Base-by-base conservation (phyloP, 2,888 invertebrate species). In the Tachina grossa region DNA sequence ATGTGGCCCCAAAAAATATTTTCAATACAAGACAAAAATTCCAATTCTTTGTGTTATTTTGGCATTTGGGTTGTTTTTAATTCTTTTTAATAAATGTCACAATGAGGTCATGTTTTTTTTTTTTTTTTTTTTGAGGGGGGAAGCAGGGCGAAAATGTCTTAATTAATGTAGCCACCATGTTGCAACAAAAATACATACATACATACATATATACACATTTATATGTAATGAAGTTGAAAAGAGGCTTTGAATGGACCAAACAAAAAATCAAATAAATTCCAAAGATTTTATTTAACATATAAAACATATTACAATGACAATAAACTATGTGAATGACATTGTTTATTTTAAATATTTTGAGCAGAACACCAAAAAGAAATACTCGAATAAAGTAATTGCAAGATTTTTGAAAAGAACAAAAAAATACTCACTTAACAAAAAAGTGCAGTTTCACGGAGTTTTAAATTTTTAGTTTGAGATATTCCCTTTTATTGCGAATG, bases 31-130 rank as follows among this genome's bases (percentile, higher is more conserved):
- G n/a, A 69, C 53, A 45, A 45, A 71, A 79, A 71, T 77, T 59
- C 59, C 57, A 59, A 53, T 69, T 78, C 19, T 74, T 55, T 57
- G 31, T 72, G 47, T 66, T 77, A 51, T 69, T 69, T 78, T 68
- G 66, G 51, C 43, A 53, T 22, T 61, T 31, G 31, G 2, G 2
- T 31, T 31, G 5, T 31, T 31, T 31, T 31, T 31, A 31, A 31
- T 31, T 31, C 31, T 76, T 65, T 82, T 69, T n/a, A 82, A 85
- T 74, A 78, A 75, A 69, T 85, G 85, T 85, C 85, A 85, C 82
- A 85, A 85, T 82, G 82, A 75, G 85, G 85, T 85, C 85, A 85
- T 85, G 78, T 82, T 22, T 83, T 31, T 82, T 82, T 41, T 83
- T 53, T 74, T 63, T 69, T 83, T 31, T 82, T 82, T 41, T 83